Percentiles rank a stretch among this genome's conserved stretches.
Conservation (phyloP, 2,888 invertebrate genomes). For the Perithous albicinctus region DNA sequence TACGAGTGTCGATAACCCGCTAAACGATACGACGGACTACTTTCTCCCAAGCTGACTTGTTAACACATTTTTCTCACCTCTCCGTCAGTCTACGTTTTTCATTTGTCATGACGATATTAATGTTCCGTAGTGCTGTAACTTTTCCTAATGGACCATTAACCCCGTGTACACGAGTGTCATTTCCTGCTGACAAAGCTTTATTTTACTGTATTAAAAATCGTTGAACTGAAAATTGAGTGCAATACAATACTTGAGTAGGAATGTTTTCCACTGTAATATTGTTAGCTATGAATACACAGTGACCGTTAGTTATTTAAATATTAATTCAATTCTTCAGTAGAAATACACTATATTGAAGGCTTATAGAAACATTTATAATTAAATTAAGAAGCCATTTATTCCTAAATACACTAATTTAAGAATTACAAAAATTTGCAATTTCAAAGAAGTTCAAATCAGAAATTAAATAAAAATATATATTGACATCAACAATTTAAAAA, state of each 20-base stretch:
- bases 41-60: constrained; percentile 53
- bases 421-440: too few species aligned
- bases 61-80: constrained; percentile 34
- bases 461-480: too few species aligned
- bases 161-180: not conserved
- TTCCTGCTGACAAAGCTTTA: not conserved
- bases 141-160: constrained; percentile 4
- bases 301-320: too few species aligned
- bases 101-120: constrained; percentile 20
- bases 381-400: too few species aligned
- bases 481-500: too few species aligned
- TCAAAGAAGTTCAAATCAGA: too few species aligned
- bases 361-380: too few species aligned
- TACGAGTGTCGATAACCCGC: constrained; percentile 35
- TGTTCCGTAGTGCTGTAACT: constrained; percentile 10
- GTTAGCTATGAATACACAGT: too few species aligned
- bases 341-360: too few species aligned
- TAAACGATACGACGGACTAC: constrained; percentile 49
- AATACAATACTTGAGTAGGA: not conserved
- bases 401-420: too few species aligned
- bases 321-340: too few species aligned
- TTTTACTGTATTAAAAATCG: not conserved
- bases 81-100: not conserved
- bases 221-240: not conserved
- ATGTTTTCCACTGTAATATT: not conserved